These are phyloP conservation scores for Ganaspis brasiliensis DNA, from an alignment of 2,888 invertebrate genomes.

Conservation along the genomic window DNA sequence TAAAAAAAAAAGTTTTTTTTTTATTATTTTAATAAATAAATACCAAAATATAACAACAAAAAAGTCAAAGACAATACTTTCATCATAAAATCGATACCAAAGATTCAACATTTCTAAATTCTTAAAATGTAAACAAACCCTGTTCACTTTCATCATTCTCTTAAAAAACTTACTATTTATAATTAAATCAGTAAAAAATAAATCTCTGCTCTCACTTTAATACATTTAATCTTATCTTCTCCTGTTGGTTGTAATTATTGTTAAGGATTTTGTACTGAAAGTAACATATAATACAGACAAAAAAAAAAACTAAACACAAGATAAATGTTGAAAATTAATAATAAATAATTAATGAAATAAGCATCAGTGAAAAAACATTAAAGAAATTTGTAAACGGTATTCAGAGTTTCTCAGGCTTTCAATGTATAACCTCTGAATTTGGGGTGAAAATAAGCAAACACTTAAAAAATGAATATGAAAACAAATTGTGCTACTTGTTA, in stretches of 20 bases:
- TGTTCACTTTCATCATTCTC: not conserved
- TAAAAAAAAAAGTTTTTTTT: too few relatives aligned
- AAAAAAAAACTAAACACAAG: conserved; percentile 30
- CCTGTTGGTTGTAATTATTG: not conserved
- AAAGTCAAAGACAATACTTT: too few relatives aligned
- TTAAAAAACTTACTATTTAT: not conserved
- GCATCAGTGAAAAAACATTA: not conserved
- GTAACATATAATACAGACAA: not conserved
- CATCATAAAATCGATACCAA: too few relatives aligned
- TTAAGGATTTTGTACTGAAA: conserved; percentile 6
- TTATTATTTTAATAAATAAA: too few relatives aligned
- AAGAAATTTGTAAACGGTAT: not conserved
- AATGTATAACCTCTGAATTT: conserved; percentile 33
- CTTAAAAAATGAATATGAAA: conserved; percentile 40
- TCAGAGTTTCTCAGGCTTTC: conserved; percentile 11
- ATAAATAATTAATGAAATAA: too few relatives aligned
- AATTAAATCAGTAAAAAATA: not conserved
- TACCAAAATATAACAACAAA: too few relatives aligned
- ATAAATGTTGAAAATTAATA: not conserved
- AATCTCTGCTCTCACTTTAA: not conserved
- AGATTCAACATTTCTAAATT: too few relatives aligned
- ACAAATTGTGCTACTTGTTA: not conserved
- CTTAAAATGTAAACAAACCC: too few relatives aligned
- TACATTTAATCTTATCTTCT: not conserved
- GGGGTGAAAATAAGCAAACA: conserved; percentile 36